phyloP scores from a whole-genome alignment of 2,797 vertebrate species.

The Sardinella longiceps region DNA sequence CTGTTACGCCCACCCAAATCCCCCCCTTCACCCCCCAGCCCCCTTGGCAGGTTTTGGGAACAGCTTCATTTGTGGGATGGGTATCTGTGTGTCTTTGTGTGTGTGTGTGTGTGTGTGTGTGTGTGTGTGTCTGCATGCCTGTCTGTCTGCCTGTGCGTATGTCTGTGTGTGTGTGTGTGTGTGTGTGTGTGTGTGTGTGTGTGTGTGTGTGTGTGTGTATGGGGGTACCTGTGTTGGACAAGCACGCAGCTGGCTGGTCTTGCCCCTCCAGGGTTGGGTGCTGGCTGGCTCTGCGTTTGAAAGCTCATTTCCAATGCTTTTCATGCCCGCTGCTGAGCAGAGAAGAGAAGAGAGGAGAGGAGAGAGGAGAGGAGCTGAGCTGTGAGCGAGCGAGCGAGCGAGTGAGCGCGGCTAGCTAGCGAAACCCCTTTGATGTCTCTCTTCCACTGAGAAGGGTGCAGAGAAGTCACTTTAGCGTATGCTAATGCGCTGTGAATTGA shows the following conservation, averaged over 20 bases:
- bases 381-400: too few species aligned
- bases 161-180: too few species aligned
- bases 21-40: background rate
- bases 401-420: background rate
- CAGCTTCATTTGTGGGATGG: slow-evolving; percentile 45
- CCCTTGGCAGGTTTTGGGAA: slow-evolving; percentile 26
- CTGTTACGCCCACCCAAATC: background rate
- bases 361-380: slow-evolving; percentile 34
- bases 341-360: background rate
- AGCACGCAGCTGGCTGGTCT: slow-evolving; percentile 37
- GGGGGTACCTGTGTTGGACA: slow-evolving; percentile 55
- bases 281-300: slow-evolving; percentile 48
- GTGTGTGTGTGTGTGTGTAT: too few species aligned
- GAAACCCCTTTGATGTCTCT: slow-evolving; percentile 72
- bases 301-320: slow-evolving; percentile 70
- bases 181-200: too few species aligned
- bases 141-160: too few species aligned
- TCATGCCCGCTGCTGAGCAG: slow-evolving; percentile 62
- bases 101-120: too few species aligned
- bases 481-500: slow-evolving; percentile 70
- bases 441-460: slow-evolving; percentile 54
- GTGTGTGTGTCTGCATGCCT: too few species aligned
- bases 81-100: background rate
- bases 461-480: slow-evolving; percentile 58
- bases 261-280: slow-evolving; percentile 56